phyloP scores from a whole-genome alignment of 2,797 vertebrate genomes.

The Helarctos malayanus region DNA sequence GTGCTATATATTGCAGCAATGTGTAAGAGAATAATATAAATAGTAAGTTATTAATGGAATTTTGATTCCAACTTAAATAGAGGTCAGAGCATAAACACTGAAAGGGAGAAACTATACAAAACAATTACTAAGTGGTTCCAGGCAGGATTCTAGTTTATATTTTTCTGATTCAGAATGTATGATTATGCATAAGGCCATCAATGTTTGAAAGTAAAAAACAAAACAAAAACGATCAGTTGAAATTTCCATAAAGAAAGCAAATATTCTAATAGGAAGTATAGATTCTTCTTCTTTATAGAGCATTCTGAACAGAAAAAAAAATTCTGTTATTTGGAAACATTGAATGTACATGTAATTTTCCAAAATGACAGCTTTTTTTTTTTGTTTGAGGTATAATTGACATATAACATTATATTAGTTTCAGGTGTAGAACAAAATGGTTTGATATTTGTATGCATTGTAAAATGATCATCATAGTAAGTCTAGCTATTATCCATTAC shows the following conservation, averaged over 20 bases:
- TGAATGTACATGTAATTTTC: not conserved
- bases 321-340: constrained; percentile 13
- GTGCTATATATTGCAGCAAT: not conserved
- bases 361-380: constrained; percentile 45
- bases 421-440: not conserved
- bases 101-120: constrained; percentile 50
- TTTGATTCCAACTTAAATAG: constrained; percentile 72
- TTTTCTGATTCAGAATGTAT: constrained; percentile 60
- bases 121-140: constrained; percentile 23
- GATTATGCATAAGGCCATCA: constrained; percentile 50
- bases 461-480: not conserved
- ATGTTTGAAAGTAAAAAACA: constrained; percentile 55
- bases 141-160: constrained; percentile 48
- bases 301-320: not conserved
- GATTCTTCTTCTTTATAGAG: not conserved
- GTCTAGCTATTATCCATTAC: not conserved
- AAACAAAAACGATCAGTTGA: constrained; percentile 12
- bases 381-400: not conserved
- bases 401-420: not conserved
- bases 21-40: constrained; percentile 51
- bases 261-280: not conserved
- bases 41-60: constrained; percentile 73
- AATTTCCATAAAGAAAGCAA: constrained; percentile 43
- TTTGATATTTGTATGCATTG: not conserved
- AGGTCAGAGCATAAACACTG: constrained; percentile 39